Base-by-base conservation (phyloP, 2,888 invertebrate genomes). In the Brachylomia viminalis region DNA sequence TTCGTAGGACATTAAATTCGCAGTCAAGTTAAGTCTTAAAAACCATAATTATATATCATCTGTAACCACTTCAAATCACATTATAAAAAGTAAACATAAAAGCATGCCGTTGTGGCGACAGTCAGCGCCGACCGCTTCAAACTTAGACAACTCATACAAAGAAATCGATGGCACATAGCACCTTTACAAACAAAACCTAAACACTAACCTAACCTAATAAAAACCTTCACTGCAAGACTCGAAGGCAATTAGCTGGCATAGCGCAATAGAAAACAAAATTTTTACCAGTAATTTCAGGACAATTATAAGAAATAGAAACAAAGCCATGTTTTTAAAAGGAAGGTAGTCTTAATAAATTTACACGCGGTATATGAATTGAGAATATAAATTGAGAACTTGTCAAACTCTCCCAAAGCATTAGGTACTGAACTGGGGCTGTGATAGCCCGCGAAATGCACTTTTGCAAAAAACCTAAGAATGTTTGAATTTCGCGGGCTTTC, bases 121-220 rank as follows among this genome's bases (percentile, higher is more conserved):
- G 45, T 5, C 5, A 27, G 2, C 59, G 54, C 54, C 52, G 0
- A 38, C 7, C 27, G 15, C 45, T 62, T 1, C 2, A 2, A 59
- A 47, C 59, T 85, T 69, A 30, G 27, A 47, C 59, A 68, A 69
- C 62, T 3, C 0, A 13, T 2, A 11, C 20, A 33, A 72, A 72
- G 27, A 45, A 72, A 81, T 85, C 82, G 58, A 85, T 82, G 66
- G 7, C 45, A 85, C 85, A 82, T 81, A 54, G 59, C 71, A 45
- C 38, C 30, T 70, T 82, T 54, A 84, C 58, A 61, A 13, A 38
- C 33, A 68, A 58, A 69, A 70, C 65, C 33, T 33, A 68, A 56
- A 61, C 5, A 52, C 49, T 23, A n/a, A n/a, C n/a, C n/a, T n/a
- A n/a, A n/a, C n/a, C n/a, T n/a, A n/a, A n/a, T n/a, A n/a, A n/a